A percentile compares a stretch with the other conserved stretches of the same genome.
phyloP scores from a whole-genome alignment of 2,888 invertebrate genomes.

The Metellina segmentata region DNA sequence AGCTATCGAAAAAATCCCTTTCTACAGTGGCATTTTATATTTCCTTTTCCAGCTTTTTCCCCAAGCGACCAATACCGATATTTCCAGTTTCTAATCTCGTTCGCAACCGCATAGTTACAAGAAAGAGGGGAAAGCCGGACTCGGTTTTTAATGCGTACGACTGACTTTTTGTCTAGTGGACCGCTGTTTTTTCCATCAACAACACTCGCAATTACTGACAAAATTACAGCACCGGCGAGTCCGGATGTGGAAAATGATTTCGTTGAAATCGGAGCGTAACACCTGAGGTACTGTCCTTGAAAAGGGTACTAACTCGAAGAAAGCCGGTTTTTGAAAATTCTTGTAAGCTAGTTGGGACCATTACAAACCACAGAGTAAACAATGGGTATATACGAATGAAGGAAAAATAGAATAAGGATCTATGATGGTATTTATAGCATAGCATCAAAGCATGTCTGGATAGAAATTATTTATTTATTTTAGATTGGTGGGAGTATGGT shows the following conservation, averaged over 20 bases:
- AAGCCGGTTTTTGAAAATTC: constrained; percentile 48
- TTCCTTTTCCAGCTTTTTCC: too few relatives aligned
- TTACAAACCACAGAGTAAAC: not conserved
- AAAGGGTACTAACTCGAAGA: constrained; percentile 25
- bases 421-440: too few relatives aligned
- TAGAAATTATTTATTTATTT: too few relatives aligned
- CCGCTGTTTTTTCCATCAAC: constrained; percentile 20
- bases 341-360: constrained; percentile 18
- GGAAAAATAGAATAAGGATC: not conserved
- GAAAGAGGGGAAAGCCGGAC: not conserved
- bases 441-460: too few relatives aligned
- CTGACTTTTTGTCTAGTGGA: constrained; percentile 18
- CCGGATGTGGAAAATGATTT: constrained; percentile 63
- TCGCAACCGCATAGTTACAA: not conserved
- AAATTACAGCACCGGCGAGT: constrained; percentile 22
- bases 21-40: too few relatives aligned
- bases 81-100: constrained; percentile 8
- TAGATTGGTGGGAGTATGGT: too few relatives aligned
- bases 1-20: too few relatives aligned
- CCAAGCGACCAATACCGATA: too few relatives aligned
- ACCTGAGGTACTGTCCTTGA: constrained; percentile 50
- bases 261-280: constrained; percentile 53
- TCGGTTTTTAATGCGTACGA: not conserved
- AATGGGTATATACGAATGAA: not conserved
- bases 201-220: constrained; percentile 26